Evolutionary conservation across 2,797 vertebrate genomes (phyloP).

Genomic region (Myoxocephalus aenaeus): DNA sequence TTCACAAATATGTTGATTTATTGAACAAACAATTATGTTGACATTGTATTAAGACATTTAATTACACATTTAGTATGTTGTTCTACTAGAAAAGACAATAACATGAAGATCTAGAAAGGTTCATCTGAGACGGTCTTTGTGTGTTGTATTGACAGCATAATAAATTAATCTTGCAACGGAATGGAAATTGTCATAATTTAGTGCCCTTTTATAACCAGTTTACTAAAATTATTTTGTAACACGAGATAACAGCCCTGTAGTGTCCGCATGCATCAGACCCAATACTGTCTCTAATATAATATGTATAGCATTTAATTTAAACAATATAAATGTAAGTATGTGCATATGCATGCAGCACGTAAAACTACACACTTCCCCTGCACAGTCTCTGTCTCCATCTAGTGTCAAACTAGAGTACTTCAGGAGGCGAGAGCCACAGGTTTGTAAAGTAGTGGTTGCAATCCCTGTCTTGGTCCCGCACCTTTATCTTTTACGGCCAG

Average conservation of each 20-base stretch:
- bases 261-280: neutral
- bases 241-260: neutral
- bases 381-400: conserved; percentile 56
- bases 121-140: too few species aligned
- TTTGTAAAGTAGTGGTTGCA: neutral
- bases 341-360: too few species aligned
- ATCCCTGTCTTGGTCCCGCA: neutral
- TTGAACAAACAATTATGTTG: neutral
- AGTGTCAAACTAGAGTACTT: neutral
- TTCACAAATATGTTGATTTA: neutral
- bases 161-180: too few species aligned
- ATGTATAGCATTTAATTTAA: neutral
- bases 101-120: neutral
- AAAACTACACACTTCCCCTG: neutral
- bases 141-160: too few species aligned
- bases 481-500: too few species aligned
- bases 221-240: neutral
- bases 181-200: too few species aligned
- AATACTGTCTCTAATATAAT: neutral
- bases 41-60: neutral
- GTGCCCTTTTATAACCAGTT: conserved; percentile 2
- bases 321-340: neutral
- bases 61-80: neutral
- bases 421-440: neutral
- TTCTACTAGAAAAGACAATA: too few species aligned